Evolutionary conservation across 2,797 vertebrate genomes (phyloP), one percentile per base, ranked within the genome.

Genomic region (Pteronotus mesoamericanus): DNA sequence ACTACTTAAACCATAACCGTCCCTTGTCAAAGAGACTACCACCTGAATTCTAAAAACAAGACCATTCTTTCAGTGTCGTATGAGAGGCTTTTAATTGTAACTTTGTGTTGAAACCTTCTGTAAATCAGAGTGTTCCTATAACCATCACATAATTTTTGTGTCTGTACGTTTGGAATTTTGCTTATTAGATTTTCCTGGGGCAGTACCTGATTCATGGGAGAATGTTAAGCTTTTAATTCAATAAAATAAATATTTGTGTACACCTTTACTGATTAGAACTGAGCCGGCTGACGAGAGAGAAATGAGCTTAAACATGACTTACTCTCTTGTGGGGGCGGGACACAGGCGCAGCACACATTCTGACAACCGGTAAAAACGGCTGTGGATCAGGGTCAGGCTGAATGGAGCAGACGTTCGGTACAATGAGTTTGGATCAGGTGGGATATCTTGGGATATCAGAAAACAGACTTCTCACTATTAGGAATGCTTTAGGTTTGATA

Each of bases 181-280:
- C 68, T 44, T 39, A 21, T 59, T 78, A 66, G 53, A 46, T 85
- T 89, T 86, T 97, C 72, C 92, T 74, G 74, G 51, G n/a, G 42
- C 1, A 34, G 9, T 29, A 19, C 48, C 8, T 7, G 51, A 91
- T 83, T 89, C 66, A 69, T 93, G 90, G 64, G 90, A 89, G 68
- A 85, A 78, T 39, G 37, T 74, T 74, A 86, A 90, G 78, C 82
- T 86, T 96, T 94, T 79, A 64, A 87, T 93, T 87, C 71, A 89
- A 91, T 53, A 29, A 79, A 92, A 22, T 44, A 55, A 51, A 8
- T 61, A 32, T 68, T 90, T 82, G 90, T 42, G 61, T 39, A 87
- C 72, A 87, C 8, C 68, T 61, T 64, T 22, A 48, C 69, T 42
- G 61, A 68, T 86, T 88, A 68, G 59, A 88, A 78, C 92, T 29